phyloP scores from a whole-genome alignment of 2,888 invertebrate species.

The Caenorhabditis sp. region DNA sequence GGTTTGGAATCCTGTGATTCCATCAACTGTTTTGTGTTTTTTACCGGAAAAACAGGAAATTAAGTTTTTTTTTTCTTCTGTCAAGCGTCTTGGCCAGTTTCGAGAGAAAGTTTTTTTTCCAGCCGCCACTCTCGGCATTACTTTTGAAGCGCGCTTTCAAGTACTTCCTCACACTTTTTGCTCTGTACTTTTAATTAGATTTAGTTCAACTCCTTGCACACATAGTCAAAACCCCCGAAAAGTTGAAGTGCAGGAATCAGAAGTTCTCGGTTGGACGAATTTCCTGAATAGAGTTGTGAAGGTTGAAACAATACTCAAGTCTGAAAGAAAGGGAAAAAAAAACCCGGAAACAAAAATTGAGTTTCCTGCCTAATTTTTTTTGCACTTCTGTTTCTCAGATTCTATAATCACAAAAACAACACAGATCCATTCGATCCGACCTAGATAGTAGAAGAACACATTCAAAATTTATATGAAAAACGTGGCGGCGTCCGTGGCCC shows the following conservation, averaged over 20 bases:
- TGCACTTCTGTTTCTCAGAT: neutral
- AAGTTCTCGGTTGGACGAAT: slow-evolving; percentile 19
- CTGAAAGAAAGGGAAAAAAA: neutral
- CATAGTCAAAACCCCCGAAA: slow-evolving; percentile 7
- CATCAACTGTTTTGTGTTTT: slow-evolving; percentile 52
- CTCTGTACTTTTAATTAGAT: slow-evolving; percentile 64
- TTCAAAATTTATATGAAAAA: slow-evolving; percentile 66
- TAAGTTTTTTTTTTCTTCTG: slow-evolving; percentile 48
- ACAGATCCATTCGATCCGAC: neutral
- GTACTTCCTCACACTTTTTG: slow-evolving; percentile 38
- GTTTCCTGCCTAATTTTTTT: neutral
- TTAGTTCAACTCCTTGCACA: slow-evolving; percentile 15
- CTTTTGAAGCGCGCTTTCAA: slow-evolving; percentile 17
- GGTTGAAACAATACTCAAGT: slow-evolving; percentile 14
- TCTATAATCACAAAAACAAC: neutral
- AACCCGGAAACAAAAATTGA: slow-evolving; percentile 32
- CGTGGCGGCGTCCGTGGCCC: slow-evolving; percentile 42
- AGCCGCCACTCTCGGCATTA: slow-evolving; percentile 28
- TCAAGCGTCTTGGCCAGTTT: slow-evolving; percentile 40
- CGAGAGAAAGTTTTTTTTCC: slow-evolving; percentile 23
- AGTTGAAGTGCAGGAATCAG: slow-evolving; percentile 25
- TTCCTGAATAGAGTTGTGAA: slow-evolving; percentile 1
- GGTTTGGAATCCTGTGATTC: neutral
- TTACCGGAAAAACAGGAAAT: slow-evolving; percentile 59
- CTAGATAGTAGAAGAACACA: slow-evolving; percentile 34